Evolutionary conservation across 1,140 invertebrate genomes (phyloP).

Genomic region (Brachionus manjavacas): DNA sequence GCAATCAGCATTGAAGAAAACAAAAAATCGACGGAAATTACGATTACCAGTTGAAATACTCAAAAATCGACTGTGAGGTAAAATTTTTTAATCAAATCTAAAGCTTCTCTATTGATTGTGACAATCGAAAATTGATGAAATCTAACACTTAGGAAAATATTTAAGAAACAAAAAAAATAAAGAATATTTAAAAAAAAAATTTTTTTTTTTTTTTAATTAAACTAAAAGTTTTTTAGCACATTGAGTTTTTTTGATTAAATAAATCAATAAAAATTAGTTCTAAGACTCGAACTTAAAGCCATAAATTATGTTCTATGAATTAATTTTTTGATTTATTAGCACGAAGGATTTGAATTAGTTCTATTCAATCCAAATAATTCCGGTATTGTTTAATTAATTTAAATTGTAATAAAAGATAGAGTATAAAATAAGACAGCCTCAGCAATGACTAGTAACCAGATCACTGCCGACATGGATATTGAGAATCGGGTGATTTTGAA

Average conservation of each 20-base stretch:
- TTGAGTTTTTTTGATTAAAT: not conserved
- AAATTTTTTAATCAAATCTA: too few species aligned
- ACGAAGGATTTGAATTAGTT: not conserved
- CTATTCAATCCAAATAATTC: not conserved
- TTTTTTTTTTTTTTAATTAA: not conserved
- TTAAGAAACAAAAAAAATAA: not conserved
- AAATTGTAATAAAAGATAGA: not conserved
- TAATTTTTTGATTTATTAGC: not conserved
- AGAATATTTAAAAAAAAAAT: not conserved
- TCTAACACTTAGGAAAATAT: too few species aligned
- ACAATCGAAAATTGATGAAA: too few species aligned
- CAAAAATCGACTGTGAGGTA: too few species aligned
- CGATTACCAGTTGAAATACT: not conserved
- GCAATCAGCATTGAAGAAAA: not conserved
- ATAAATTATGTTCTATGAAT: not conserved
- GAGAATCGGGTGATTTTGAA: slow-evolving; percentile 45
- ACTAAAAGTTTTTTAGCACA: not conserved
- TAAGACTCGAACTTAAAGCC: not conserved
- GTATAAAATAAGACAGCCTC: not conserved
- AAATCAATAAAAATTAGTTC: not conserved
- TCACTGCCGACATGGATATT: slow-evolving; percentile 6
- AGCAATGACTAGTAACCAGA: not conserved
- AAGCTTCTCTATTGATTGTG: too few species aligned
- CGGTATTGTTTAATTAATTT: not conserved
- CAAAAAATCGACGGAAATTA: not conserved